Evolutionary conservation across 53 echinoderm and acorn worm genomes (phyloP).

Genomic region (Mesocentrotus franciscanus): DNA sequence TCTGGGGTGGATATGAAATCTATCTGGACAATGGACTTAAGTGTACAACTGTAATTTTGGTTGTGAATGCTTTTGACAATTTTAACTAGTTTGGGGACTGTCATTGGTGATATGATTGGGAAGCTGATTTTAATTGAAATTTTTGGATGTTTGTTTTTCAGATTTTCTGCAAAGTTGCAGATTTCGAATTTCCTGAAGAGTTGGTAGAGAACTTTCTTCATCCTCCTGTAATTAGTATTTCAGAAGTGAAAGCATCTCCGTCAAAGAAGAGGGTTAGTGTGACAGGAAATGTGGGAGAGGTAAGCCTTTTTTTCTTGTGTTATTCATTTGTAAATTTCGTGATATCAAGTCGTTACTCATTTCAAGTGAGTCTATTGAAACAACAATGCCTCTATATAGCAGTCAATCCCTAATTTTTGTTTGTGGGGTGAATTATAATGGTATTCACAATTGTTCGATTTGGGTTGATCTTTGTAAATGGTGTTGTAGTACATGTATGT

Average conservation of each 20-base stretch:
- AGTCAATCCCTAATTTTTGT: too few relatives aligned
- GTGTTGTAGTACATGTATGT: too few relatives aligned
- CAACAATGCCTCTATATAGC: too few relatives aligned
- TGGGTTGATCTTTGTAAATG: too few relatives aligned
- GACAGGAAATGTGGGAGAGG: neutral
- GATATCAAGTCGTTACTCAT: too few relatives aligned
- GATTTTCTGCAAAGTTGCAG: neutral
- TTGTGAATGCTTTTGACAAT: conserved; percentile 15
- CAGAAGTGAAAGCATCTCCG: conserved; percentile 9
- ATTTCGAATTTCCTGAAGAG: conserved; percentile 15
- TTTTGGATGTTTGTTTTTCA: conserved; percentile 10
- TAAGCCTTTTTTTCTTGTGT: too few relatives aligned
- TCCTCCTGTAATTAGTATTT: conserved; percentile 5
- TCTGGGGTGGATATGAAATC: conserved; percentile 9
- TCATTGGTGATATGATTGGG: conserved; percentile 15
- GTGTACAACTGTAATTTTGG: conserved; percentile 15
- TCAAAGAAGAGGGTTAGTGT: conserved; percentile 15
- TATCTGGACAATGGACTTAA: neutral
- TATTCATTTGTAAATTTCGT: too few relatives aligned
- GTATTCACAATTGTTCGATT: too few relatives aligned
- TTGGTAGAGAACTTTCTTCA: conserved; percentile 6
- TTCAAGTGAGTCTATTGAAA: too few relatives aligned
- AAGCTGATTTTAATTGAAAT: conserved; percentile 8
- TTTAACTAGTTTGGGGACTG: conserved; percentile 8
- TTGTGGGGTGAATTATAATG: too few relatives aligned